Percentiles rank a stretch among this genome's conserved stretches.
These are phyloP conservation scores for Habroteleia sp. DNA, from an alignment of 2,888 invertebrate species.

Conservation along the genomic window DNA sequence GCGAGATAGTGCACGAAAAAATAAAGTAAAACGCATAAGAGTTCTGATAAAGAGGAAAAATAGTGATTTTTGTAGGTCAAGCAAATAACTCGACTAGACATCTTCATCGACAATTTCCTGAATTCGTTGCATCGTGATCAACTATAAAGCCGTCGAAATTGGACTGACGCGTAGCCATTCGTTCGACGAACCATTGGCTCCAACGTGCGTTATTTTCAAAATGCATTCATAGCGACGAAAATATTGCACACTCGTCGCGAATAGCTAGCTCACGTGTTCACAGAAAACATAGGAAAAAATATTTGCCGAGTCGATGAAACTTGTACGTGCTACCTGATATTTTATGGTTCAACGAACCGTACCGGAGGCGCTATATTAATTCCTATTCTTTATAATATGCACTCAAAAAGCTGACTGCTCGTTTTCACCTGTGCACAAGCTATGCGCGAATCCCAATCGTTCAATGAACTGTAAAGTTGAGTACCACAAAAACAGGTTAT, in stretches of 20 bases:
- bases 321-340: conserved; percentile 63
- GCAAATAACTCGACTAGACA: conserved; percentile 1
- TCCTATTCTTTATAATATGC: conserved; percentile 61
- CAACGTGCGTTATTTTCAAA: conserved; percentile 11
- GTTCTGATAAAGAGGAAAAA: conserved; percentile 1
- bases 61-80: conserved; percentile 11
- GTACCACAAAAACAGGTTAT: conserved; percentile 53
- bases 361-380: conserved; percentile 58
- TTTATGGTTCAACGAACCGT: conserved; percentile 66
- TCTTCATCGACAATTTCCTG: not conserved
- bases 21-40: too few species aligned
- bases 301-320: conserved; percentile 65
- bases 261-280: conserved; percentile 56
- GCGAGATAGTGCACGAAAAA: conserved; percentile 3
- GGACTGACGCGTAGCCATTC: too few species aligned
- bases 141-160: too few species aligned
- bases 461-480: conserved; percentile 60
- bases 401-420: conserved; percentile 65
- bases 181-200: conserved; percentile 3
- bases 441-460: conserved; percentile 56
- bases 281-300: conserved; percentile 60
- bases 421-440: conserved; percentile 62
- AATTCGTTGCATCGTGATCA: not conserved
- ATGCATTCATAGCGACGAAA: conserved; percentile 36
- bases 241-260: conserved; percentile 57